Evolutionary conservation across 92 coral and sea anemone genomes (phyloP), one percentile per base, ranked within the genome.

Genomic region (Siderastrea siderea): DNA sequence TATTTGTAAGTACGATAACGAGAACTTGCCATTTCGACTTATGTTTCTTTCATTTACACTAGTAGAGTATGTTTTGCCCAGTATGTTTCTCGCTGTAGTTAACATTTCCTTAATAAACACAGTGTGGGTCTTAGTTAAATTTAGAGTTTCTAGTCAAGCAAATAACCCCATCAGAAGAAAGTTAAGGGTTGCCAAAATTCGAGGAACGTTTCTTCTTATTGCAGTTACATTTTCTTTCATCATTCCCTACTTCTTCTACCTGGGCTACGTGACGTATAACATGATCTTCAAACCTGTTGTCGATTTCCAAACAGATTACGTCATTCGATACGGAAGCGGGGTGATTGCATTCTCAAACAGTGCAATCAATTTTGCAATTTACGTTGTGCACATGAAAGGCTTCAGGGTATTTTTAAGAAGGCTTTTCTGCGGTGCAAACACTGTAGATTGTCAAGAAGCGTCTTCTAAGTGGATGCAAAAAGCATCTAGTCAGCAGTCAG

Each of bases 1-100:
- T 5, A 43, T 75, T 43, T 75, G 79, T 19, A 75, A 75, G 64
- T 75, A 75, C 13, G 79, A 75, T 26, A 75, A 15, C 16, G 79
- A 55, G 14, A 12, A 75, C 13, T 53, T 53, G 16, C 79, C 79
- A 53, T 54, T 57, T 54, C 79, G 79, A 53, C 8, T 75, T 43
- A 14, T 57, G 47, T 75, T 75, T 55, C 49, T 75, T 19, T 75
- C 38, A 43, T 75, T 75, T 57, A 75, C 51, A 26, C 49, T 44
- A 10, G 1, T 55, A 1, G 65, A 19, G n/a, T 75, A 75, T 55
- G 47, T 53, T 26, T 60, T 75, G 9, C 79, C 79, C 2, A 3
- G 79, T 11, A 54, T 75, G 5, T 75, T 75, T 53, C 79, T 75
- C 49, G 12, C 44, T 6, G 64, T 53, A 4, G 59, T 75, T 0